Conservation (phyloP, 2,888 invertebrate species). For the Drosophila falleni region DNA sequence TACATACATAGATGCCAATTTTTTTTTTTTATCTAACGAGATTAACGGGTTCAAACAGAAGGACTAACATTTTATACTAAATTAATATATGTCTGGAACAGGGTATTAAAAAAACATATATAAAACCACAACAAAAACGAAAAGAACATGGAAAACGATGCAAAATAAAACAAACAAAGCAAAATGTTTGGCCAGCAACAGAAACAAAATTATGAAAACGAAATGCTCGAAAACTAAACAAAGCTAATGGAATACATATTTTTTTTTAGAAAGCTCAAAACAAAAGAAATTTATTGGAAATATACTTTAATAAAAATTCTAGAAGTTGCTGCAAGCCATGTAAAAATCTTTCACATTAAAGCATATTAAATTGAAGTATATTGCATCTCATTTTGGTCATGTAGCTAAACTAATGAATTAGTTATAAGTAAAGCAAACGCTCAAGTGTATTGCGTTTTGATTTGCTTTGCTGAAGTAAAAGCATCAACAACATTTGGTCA, state of each 20-base stretch:
- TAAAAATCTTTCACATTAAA: slow-evolving; percentile 2
- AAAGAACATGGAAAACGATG: slow-evolving; percentile 16
- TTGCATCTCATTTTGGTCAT: slow-evolving; percentile 39
- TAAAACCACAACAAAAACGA: slow-evolving; percentile 3
- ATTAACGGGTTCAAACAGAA: too few relatives aligned
- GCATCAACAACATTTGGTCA: slow-evolving; percentile 49
- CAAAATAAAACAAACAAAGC: slow-evolving; percentile 31
- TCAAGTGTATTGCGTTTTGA: neutral
- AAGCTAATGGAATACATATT: slow-evolving; percentile 11
- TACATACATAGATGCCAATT: too few relatives aligned
- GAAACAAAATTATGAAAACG: slow-evolving; percentile 22
- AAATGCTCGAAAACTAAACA: slow-evolving; percentile 30
- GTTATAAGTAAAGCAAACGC: slow-evolving; percentile 22
- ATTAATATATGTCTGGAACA: neutral
- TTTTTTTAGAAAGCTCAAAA: slow-evolving; percentile 11
- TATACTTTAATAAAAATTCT: slow-evolving; percentile 9
- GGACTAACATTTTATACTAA: too few relatives aligned
- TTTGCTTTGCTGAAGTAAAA: slow-evolving; percentile 12
- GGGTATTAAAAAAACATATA: neutral
- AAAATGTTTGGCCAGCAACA: slow-evolving; percentile 24
- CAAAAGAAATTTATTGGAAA: slow-evolving; percentile 37
- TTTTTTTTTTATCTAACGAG: too few relatives aligned
- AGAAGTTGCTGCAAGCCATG: slow-evolving; percentile 2
- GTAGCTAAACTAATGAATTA: slow-evolving; percentile 51
- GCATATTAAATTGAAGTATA: slow-evolving; percentile 2